Evolutionary conservation across 2,888 invertebrate species (phyloP), one percentile per base, ranked within the genome.

Genomic region (Drosophila borealis): DNA sequence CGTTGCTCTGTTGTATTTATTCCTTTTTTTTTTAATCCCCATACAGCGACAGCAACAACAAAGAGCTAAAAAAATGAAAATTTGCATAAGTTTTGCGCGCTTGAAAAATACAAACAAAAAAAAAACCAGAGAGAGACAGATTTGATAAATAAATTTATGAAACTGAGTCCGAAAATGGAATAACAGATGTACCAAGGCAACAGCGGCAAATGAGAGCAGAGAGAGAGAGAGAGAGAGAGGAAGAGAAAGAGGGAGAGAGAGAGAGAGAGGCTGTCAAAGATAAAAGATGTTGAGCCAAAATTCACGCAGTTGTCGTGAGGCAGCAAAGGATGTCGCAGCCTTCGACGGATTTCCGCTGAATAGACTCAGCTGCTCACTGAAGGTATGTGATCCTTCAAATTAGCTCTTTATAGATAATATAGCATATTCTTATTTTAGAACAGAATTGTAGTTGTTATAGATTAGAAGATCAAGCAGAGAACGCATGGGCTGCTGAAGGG

Each of bases 71-170:
- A 80, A 80, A 64, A 75, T 74, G 42, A 33, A 81, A 87, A 83
- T 83, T 83, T 87, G 81, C 87, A 82, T 84, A 82, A 81, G 76
- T 78, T 81, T 83, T 74, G 77, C 75, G 73, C 68, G 77, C 57
- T 69, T 64, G 60, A 68, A 75, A 75, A 67, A 48, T 50, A 34
- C 45, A 39, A 61, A 25, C 5, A 8, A 8, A 8, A 29, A 25
- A 6, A 1, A 25, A 0, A 6, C 1, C 8, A 25, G 25, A 25
- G 25, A 29, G 29, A 44, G 9, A 45, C 11, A 36, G 55, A 44
- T 53, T 53, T 33, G 29, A 51, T 10, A 6, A 17, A 48, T 25
- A 17, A 48, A 34, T 29, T 8, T 50, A 41, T 17, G n/a, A 41
- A 66, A 45, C 50, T 41, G 36, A 53, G 19, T 46, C 42, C 44